phyloP scores from a whole-genome alignment of 2,797 vertebrate genomes.

The Menidia menidia region DNA sequence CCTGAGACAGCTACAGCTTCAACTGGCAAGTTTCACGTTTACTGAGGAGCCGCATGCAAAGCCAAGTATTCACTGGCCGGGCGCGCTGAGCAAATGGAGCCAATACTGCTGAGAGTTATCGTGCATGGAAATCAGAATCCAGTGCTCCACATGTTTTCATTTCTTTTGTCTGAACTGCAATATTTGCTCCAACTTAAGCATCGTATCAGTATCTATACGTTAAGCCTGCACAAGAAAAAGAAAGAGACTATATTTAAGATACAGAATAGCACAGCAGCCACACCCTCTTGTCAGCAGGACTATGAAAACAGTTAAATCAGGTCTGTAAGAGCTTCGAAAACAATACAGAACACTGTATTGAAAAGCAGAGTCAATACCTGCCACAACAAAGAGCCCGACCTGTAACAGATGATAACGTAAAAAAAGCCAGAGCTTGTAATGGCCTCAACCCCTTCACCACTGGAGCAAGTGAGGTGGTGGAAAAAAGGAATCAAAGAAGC shows the following conservation, averaged over 20 bases:
- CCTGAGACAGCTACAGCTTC: background rate
- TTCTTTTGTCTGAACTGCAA: background rate
- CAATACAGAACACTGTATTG: constrained; percentile 25
- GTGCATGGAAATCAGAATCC: too few relatives aligned
- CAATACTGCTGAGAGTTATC: background rate
- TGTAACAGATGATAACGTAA: constrained; percentile 30
- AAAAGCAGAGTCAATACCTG: constrained; percentile 33
- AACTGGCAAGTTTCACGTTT: background rate
- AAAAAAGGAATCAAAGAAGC: constrained; percentile 35
- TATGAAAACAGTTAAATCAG: constrained; percentile 40
- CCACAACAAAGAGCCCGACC: constrained; percentile 27
- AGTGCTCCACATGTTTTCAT: background rate
- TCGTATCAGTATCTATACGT: background rate
- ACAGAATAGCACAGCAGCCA: constrained; percentile 10
- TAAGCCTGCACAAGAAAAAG: background rate
- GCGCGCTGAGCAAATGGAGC: too few relatives aligned
- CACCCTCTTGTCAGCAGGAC: constrained; percentile 18
- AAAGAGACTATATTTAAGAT: background rate
- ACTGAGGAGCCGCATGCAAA: too few relatives aligned
- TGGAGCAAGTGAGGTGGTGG: constrained; percentile 18
- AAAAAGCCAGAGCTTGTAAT: constrained; percentile 20
- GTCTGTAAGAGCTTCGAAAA: constrained; percentile 32
- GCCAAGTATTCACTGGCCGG: background rate
- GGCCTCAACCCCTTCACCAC: constrained; percentile 49
- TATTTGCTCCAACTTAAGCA: background rate